Conservation (phyloP, 2,797 vertebrate species). For the Scarus forsteni region DNA sequence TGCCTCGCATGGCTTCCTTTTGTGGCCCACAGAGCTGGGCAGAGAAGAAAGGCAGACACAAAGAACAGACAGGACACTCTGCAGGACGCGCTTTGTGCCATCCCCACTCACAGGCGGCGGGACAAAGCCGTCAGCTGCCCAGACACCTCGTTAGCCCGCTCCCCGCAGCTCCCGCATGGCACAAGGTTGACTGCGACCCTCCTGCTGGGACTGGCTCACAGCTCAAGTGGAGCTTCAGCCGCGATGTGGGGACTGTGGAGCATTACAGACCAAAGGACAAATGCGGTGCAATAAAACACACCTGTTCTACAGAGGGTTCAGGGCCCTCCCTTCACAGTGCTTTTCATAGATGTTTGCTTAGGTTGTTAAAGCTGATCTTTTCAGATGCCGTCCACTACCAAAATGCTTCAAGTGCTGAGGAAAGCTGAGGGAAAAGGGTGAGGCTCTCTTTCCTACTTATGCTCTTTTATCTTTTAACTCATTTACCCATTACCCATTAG, state of each 20-base stretch:
- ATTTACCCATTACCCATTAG: slow-evolving; percentile 27
- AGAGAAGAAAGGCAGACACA: slow-evolving; percentile 74
- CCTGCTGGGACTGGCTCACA: slow-evolving; percentile 63
- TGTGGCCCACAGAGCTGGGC: slow-evolving; percentile 64
- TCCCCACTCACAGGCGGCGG: slow-evolving; percentile 58
- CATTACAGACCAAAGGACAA: slow-evolving; percentile 56
- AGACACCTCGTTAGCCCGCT: slow-evolving; percentile 82
- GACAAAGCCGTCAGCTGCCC: slow-evolving; percentile 81
- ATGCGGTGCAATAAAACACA: slow-evolving; percentile 72
- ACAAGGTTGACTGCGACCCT: slow-evolving; percentile 59
- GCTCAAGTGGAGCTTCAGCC: slow-evolving; percentile 57
- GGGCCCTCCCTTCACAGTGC: slow-evolving; percentile 52
- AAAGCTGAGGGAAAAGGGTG: slow-evolving; percentile 20
- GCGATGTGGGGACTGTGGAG: slow-evolving; percentile 25
- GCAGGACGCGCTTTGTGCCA: slow-evolving; percentile 77
- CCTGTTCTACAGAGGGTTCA: slow-evolving; percentile 75
- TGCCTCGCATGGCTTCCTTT: slow-evolving; percentile 59
- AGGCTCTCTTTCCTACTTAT: slow-evolving; percentile 20
- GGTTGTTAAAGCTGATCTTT: slow-evolving; percentile 55
- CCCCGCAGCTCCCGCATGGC: slow-evolving; percentile 78
- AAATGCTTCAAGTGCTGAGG: slow-evolving; percentile 36
- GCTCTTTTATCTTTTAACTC: slow-evolving; percentile 32
- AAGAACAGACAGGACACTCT: slow-evolving; percentile 82
- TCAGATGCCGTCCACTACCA: slow-evolving; percentile 61
- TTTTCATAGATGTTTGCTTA: slow-evolving; percentile 70